phyloP scores from a whole-genome alignment of 2,113 vertebrate genomes.

The Aspidoscelis tigris region DNA sequence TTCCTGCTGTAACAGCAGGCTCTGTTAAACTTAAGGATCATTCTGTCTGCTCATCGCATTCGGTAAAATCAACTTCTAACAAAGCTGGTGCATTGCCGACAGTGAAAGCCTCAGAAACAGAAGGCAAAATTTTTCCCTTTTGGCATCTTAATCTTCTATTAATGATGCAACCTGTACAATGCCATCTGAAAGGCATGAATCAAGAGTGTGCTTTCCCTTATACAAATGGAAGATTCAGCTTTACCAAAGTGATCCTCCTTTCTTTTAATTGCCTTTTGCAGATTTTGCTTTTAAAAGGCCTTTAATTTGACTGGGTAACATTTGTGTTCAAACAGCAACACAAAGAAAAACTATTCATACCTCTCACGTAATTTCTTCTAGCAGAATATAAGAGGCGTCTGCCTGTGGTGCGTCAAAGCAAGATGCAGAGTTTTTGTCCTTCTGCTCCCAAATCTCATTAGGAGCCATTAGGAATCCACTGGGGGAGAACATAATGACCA shows the following conservation, averaged over 20 bases:
- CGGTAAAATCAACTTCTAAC: constrained; percentile 69
- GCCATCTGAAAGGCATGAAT: constrained; percentile 67
- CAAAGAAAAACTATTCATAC: constrained; percentile 67
- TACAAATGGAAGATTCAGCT: constrained; percentile 49
- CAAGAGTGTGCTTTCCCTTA: constrained; percentile 55
- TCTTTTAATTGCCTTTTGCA: constrained; percentile 63
- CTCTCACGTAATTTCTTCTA: constrained; percentile 58
- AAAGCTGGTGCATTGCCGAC: constrained; percentile 71
- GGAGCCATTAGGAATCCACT: constrained; percentile 67
- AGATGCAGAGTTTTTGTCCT: constrained; percentile 46
- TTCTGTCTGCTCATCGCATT: constrained; percentile 68
- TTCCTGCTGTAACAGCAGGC: constrained; percentile 70
- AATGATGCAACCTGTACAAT: constrained; percentile 64
- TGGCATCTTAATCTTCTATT: constrained; percentile 68
- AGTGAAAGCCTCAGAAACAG: constrained; percentile 66
- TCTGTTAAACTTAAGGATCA: constrained; percentile 70
- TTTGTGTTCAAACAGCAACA: constrained; percentile 59
- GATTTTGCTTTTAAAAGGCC: constrained; percentile 63
- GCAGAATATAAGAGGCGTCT: constrained; percentile 49
- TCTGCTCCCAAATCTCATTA: constrained; percentile 61
- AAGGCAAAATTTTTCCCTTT: constrained; percentile 66
- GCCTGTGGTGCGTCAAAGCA: constrained; percentile 44
- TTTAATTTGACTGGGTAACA: constrained; percentile 64
- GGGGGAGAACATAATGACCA: constrained; percentile 67
- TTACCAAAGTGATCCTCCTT: constrained; percentile 56